These are phyloP conservation scores for Ooceraea biroi DNA, from an alignment of 1,140 invertebrate species.

Conservation along the genomic window DNA sequence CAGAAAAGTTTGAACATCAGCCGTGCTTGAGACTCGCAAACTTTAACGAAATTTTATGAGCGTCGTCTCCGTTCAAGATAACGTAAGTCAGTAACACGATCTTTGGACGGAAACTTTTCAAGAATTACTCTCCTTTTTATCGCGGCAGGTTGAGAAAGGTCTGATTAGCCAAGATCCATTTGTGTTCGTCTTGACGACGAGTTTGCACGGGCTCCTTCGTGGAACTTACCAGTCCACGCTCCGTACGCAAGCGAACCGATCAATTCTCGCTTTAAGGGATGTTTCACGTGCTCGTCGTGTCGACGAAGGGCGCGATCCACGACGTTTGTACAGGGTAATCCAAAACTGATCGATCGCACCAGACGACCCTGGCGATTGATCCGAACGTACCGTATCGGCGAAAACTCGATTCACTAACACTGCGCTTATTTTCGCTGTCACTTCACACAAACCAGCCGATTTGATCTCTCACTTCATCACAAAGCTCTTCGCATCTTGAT, in stretches of 20 bases:
- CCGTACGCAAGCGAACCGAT: conserved; percentile 61
- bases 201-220: conserved; percentile 1
- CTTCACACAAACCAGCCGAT: conserved; percentile 27
- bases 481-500: conserved; percentile 15
- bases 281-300: conserved; percentile 71
- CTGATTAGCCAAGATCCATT: conserved; percentile 30
- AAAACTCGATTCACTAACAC: conserved; percentile 46
- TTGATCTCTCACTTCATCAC: conserved; percentile 49
- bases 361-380: conserved; percentile 15
- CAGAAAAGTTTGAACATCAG: neutral
- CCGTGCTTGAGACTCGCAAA: conserved; percentile 24
- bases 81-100: neutral
- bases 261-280: conserved; percentile 68
- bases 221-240: conserved; percentile 71
- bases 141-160: conserved; percentile 17
- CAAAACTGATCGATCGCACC: conserved; percentile 45
- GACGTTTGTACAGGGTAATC: conserved; percentile 66
- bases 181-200: conserved; percentile 11
- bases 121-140: conserved; percentile 71
- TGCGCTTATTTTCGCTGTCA: conserved; percentile 32
- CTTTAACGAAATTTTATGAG: conserved; percentile 41
- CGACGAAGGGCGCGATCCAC: conserved; percentile 70
- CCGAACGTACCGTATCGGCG: neutral
- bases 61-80: conserved; percentile 15
- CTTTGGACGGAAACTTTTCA: conserved; percentile 33